Conservation (phyloP, 2,113 vertebrate genomes). For the Heterotilapia buettikoferi region DNA sequence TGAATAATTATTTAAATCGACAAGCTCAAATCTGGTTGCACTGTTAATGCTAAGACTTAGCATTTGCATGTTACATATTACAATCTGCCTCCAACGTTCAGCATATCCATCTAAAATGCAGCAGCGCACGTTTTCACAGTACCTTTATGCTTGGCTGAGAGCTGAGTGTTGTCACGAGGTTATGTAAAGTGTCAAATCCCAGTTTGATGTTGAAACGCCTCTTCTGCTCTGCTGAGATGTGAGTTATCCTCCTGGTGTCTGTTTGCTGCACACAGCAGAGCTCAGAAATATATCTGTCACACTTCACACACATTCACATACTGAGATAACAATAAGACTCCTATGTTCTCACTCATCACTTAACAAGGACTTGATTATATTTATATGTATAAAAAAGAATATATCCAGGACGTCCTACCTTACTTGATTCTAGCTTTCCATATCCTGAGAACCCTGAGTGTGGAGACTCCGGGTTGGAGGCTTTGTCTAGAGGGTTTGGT, state of each 20-base stretch:
- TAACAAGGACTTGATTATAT: neutral
- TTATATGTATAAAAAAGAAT: neutral
- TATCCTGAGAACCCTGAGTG: slow-evolving; percentile 49
- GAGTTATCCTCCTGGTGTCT: slow-evolving; percentile 87
- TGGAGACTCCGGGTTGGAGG: slow-evolving; percentile 54
- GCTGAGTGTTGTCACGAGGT: slow-evolving; percentile 86
- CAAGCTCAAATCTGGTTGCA: neutral
- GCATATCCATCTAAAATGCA: neutral
- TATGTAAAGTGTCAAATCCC: slow-evolving; percentile 91
- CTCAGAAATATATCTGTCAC: neutral
- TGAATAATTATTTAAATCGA: neutral
- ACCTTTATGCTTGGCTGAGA: slow-evolving; percentile 92
- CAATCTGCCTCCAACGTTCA: neutral
- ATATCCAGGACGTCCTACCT: slow-evolving; percentile 65
- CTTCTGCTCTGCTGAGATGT: slow-evolving; percentile 97
- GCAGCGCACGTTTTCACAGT: neutral
- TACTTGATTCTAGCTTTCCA: slow-evolving; percentile 75
- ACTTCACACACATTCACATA: neutral
- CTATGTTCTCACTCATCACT: neutral
- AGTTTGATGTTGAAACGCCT: slow-evolving; percentile 98
- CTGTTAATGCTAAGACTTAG: neutral
- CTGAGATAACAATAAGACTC: neutral
- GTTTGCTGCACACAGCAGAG: slow-evolving; percentile 64
- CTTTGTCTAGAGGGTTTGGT: slow-evolving; percentile 51
- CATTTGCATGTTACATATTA: neutral